A percentile compares a stretch with the other conserved stretches of the same genome.
Evolutionary conservation across 2,113 vertebrate species (phyloP).

Genomic region (Verasper variegatus): DNA sequence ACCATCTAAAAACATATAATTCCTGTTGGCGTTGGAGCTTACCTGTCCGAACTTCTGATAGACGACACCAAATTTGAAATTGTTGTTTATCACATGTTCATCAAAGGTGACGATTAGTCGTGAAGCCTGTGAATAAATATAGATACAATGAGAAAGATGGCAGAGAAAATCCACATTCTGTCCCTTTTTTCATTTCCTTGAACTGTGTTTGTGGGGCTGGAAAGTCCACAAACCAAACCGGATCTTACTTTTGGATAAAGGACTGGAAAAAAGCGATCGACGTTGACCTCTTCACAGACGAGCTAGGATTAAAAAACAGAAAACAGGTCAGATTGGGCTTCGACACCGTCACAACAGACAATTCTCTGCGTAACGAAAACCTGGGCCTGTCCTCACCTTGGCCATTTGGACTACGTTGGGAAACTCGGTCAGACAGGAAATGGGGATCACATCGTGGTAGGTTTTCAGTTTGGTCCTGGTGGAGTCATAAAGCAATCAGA

Average conservation of each 20-base stretch:
- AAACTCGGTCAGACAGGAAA: slow-evolving; percentile 97
- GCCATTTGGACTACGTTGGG: slow-evolving; percentile 98
- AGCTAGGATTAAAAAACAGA: slow-evolving; percentile 79
- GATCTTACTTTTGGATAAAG: slow-evolving; percentile 88
- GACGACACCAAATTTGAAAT: slow-evolving; percentile 97
- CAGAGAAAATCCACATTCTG: too few relatives aligned
- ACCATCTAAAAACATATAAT: background rate
- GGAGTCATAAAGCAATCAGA: slow-evolving; percentile 57
- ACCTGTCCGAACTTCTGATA: slow-evolving; percentile 98
- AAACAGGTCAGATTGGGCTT: slow-evolving; percentile 22
- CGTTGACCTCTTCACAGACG: slow-evolving; percentile 94
- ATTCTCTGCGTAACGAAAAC: background rate
- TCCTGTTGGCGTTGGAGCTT: slow-evolving; percentile 15
- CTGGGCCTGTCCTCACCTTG: slow-evolving; percentile 74
- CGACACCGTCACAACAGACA: background rate
- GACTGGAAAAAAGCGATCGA: slow-evolving; percentile 95
- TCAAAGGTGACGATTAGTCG: slow-evolving; percentile 95
- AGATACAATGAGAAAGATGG: background rate
- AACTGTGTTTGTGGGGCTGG: too few relatives aligned
- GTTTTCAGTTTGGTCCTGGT: slow-evolving; percentile 92
- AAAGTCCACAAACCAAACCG: background rate
- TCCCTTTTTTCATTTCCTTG: too few relatives aligned
- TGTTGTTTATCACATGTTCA: slow-evolving; percentile 97
- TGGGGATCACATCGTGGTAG: slow-evolving; percentile 95
- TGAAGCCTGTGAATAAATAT: slow-evolving; percentile 85